Evolutionary conservation across 2,797 vertebrate genomes (phyloP).

Genomic region (Alosa sapidissima): DNA sequence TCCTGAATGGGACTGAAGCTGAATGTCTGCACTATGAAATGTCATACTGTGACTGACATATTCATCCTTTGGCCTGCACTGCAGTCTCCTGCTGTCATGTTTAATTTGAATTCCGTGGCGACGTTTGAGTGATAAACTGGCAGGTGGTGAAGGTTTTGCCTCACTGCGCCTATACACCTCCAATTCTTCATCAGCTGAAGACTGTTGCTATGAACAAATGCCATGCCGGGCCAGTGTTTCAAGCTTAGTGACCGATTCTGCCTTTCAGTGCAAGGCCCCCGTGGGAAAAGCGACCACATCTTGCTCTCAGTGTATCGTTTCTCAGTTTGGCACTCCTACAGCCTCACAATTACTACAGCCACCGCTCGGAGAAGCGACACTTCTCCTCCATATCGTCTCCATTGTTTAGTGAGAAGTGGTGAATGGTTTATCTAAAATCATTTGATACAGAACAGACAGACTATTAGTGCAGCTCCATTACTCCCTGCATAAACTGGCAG

Average conservation of each 20-base stretch:
- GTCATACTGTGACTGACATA: background rate
- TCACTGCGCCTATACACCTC: background rate
- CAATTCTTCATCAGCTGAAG: slow-evolving; percentile 12
- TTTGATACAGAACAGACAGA: slow-evolving; percentile 18
- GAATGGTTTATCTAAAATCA: slow-evolving; percentile 20
- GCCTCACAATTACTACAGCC: background rate
- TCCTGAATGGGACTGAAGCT: background rate
- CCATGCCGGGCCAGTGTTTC: background rate
- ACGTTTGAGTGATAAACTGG: background rate
- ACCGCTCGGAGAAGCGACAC: background rate
- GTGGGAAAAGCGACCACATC: background rate
- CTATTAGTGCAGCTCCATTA: slow-evolving; percentile 10
- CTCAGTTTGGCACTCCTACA: background rate
- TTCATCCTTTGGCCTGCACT: background rate
- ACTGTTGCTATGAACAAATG: background rate
- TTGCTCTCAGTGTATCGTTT: background rate
- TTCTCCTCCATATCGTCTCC: background rate
- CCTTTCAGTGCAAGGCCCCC: background rate
- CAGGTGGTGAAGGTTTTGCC: slow-evolving; percentile 9
- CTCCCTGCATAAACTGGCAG: slow-evolving; percentile 15
- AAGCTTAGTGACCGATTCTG: background rate
- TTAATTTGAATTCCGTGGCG: slow-evolving; percentile 6
- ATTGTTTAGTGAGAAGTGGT: slow-evolving; percentile 10
- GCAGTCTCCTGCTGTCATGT: slow-evolving; percentile 11
- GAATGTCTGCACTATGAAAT: background rate